Conservation (phyloP, 1,140 invertebrate genomes). For the Globodera ellingtonae region DNA sequence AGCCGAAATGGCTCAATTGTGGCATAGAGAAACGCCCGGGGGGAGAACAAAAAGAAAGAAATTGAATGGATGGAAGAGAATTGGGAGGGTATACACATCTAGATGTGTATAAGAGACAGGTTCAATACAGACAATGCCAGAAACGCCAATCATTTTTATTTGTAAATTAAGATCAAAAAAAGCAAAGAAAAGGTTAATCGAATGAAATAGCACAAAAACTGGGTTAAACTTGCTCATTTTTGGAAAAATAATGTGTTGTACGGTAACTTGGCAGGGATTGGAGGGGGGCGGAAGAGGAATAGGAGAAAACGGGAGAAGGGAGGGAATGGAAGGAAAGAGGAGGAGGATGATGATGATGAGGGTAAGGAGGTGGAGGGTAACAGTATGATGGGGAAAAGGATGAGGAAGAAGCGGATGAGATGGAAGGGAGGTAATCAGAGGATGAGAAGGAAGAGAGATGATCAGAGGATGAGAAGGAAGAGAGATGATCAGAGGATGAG, state of each 20-base stretch:
- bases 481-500: background rate
- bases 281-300: background rate
- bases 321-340: background rate
- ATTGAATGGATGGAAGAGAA: background rate
- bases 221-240: too few relatives aligned
- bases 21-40: background rate
- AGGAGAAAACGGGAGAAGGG: background rate
- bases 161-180: background rate
- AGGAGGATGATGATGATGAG: background rate
- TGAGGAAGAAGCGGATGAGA: background rate
- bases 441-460: background rate
- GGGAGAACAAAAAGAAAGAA: background rate
- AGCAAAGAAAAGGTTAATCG: background rate
- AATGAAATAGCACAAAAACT: too few relatives aligned
- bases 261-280: background rate
- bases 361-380: background rate
- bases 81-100: too few relatives aligned
- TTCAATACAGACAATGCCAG: too few relatives aligned
- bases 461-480: background rate
- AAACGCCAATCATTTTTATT: too few relatives aligned
- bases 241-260: too few relatives aligned
- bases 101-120: too few relatives aligned
- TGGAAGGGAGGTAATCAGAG: background rate
- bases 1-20: slow-evolving; percentile 14
- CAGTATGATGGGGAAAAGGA: background rate